phyloP scores from a whole-genome alignment of 2,888 invertebrate genomes.

The Cactoblastis cactorum region DNA sequence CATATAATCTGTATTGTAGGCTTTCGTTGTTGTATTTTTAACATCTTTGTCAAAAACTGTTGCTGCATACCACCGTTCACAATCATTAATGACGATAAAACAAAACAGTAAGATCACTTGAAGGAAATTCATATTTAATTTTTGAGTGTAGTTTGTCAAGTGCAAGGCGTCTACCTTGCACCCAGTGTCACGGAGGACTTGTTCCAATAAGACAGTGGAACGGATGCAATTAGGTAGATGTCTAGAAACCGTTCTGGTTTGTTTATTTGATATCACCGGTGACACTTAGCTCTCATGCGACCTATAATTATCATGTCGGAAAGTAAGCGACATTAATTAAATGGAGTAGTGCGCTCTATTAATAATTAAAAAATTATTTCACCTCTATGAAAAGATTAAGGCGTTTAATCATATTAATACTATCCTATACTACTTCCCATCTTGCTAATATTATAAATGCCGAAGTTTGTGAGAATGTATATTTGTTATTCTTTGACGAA shows the following conservation, averaged over 20 bases:
- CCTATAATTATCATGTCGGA: conserved; percentile 4
- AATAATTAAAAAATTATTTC: too few relatives aligned
- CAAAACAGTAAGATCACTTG: conserved; percentile 24
- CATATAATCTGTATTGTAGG: conserved; percentile 12
- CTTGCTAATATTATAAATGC: too few relatives aligned
- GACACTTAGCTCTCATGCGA: conserved; percentile 25
- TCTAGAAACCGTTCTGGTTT: conserved; percentile 62
- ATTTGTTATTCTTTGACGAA: too few relatives aligned
- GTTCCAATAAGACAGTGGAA: conserved; percentile 44
- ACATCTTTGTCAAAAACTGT: conserved; percentile 27
- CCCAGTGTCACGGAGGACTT: conserved; percentile 36
- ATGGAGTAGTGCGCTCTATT: too few relatives aligned
- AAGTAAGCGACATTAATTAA: neutral
- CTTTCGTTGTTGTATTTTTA: conserved; percentile 9
- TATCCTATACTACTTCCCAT: too few relatives aligned
- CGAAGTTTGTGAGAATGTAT: too few relatives aligned
- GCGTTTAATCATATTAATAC: too few relatives aligned
- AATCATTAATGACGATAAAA: conserved; percentile 25
- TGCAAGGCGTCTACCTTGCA: conserved; percentile 32
- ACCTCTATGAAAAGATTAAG: too few relatives aligned
- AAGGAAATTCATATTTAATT: conserved; percentile 25
- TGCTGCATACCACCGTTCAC: conserved; percentile 51
- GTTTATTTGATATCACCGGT: conserved; percentile 36
- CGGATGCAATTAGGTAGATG: conserved; percentile 59
- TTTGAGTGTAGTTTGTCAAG: conserved; percentile 15